phyloP scores from a whole-genome alignment of 2,113 vertebrate genomes.

The Empidonax alnorum region DNA sequence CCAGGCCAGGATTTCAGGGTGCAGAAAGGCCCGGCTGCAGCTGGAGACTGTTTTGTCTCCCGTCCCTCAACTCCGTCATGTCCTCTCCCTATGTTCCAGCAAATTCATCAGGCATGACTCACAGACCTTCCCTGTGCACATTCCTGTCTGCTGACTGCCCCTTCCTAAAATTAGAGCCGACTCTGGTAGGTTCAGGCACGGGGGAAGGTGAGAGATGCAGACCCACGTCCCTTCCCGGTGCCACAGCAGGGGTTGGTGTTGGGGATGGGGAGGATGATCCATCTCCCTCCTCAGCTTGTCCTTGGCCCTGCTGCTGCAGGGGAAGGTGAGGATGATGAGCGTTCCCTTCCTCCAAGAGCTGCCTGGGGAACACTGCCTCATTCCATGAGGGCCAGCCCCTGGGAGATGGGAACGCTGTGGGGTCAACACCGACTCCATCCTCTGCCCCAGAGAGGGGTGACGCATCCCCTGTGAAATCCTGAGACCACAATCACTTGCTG shows the following conservation, averaged over 20 bases:
- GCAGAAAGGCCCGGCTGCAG: slow-evolving; percentile 3
- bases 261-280: neutral
- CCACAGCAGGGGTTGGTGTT: neutral
- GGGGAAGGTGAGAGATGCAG: slow-evolving; percentile 21
- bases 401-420: neutral
- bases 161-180: slow-evolving; percentile 56
- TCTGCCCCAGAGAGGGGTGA: neutral
- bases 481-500: neutral
- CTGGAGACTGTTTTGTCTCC: slow-evolving; percentile 56
- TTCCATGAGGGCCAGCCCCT: neutral
- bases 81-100: slow-evolving; percentile 38
- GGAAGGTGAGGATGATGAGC: neutral
- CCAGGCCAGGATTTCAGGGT: neutral
- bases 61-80: slow-evolving; percentile 4
- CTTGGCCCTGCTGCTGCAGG: neutral
- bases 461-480: neutral
- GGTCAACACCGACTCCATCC: accelerated
- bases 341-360: neutral
- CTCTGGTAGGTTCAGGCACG: neutral
- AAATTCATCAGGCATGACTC: slow-evolving; percentile 59
- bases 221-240: neutral
- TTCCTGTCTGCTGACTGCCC: slow-evolving; percentile 57
- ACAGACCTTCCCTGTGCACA: slow-evolving; percentile 16
- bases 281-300: neutral
- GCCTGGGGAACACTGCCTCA: neutral